Percentiles rank a stretch among this genome's conserved stretches.
Conservation (phyloP, 2,113 vertebrate genomes). For the Cervus canadensis region DNA sequence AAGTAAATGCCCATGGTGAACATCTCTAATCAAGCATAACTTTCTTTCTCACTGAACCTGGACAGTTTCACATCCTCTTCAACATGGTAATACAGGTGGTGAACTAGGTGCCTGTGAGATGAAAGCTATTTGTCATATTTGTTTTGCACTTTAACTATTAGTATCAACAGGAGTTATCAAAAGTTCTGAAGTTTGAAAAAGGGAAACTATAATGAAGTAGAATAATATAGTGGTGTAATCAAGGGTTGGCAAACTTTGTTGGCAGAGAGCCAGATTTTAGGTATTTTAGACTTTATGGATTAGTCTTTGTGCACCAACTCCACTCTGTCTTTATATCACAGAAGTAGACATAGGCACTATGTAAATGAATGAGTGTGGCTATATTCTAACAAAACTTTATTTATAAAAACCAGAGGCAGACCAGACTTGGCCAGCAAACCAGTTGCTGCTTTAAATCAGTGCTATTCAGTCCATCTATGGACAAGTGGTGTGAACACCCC, state of each 20-base stretch:
- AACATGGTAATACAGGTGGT: not conserved
- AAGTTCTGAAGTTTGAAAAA: not conserved
- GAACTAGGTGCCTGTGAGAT: not conserved
- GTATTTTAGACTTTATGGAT: not conserved
- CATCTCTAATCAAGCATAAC: not conserved
- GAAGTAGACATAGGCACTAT: not conserved
- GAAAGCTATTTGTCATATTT: not conserved
- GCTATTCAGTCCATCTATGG: not conserved
- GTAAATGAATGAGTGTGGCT: not conserved
- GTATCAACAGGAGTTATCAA: not conserved
- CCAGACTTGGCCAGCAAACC: not conserved
- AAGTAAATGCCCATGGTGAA: not conserved
- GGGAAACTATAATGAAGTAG: not conserved
- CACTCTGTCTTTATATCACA: not conserved
- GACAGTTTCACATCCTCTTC: not conserved
- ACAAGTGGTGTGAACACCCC: not conserved
- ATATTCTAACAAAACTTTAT: not conserved
- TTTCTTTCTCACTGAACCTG: not conserved
- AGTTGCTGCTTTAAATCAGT: not conserved
- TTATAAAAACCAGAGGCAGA: not conserved
- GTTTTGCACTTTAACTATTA: not conserved
- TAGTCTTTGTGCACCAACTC: not conserved
- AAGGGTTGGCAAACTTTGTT: not conserved
- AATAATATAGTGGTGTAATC: not conserved
- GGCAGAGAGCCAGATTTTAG: not conserved